Evolutionary conservation across 2,113 vertebrate species (phyloP), one percentile per base, ranked within the genome.

Genomic region (Nerophis ophidion): DNA sequence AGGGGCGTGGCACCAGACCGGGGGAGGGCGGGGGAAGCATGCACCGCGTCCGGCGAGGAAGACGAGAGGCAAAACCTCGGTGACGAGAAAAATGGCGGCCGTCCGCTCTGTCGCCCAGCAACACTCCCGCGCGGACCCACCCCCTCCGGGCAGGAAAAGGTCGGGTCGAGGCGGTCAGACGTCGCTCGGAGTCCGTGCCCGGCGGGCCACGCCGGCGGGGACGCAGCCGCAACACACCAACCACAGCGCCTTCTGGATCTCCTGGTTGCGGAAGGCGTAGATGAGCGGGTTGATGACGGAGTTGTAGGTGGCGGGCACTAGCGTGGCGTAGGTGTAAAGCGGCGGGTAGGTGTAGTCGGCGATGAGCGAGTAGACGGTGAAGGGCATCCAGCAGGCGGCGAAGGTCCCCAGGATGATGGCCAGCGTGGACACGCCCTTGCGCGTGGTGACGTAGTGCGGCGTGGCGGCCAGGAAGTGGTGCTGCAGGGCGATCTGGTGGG

Each of bases 311-410:
- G 96, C 97, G 0, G 97, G 97, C 83, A 99, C 91, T 72, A 99
- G 91, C 1, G 97, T 99, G 85, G 95, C 97, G 7, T 99, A 99
- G 54, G 95, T 99, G 80, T 99, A 99, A 48, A 98, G 94, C 9
- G 94, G 95, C 6, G 97, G 96, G 76, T 98, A 98, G 33, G 94
- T 98, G 83, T 96, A 97, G 87, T 99, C 97, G 0, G 93, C 97
- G 48, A 99, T 93, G 55, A 99, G 89, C 5, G 95, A 96, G 86
- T 99, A 99, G 72, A 99, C 93, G 0, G 96, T 97, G 80, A 99
- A 98, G 53, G 97, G 97, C 95, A 99, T 98, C 97, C 96, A 99
- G 88, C 97, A 99, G 63, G 97, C 95, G 0, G 97, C 96, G 13
- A 98, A 99, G 57, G 97, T 98, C 57, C 97, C 97, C 85, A 99